These are phyloP conservation scores for Nannospalax galili DNA, from an alignment of 2,113 vertebrate genomes.

Conservation along the genomic window DNA sequence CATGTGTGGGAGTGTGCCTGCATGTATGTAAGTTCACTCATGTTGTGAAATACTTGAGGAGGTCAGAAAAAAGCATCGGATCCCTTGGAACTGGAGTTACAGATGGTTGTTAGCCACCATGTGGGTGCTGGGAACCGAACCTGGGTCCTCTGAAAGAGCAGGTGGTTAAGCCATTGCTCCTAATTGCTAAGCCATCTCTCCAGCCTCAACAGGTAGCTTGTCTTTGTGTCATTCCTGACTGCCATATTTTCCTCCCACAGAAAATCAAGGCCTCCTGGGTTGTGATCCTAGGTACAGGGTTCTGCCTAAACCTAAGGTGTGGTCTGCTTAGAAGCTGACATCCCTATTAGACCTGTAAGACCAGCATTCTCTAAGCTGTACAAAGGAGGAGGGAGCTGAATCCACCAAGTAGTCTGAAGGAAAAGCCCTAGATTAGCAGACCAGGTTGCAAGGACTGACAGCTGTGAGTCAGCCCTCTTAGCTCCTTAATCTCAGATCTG, in stretches of 20 bases:
- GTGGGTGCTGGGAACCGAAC: too few species aligned
- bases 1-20: too few species aligned
- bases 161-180: too few species aligned
- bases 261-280: neutral
- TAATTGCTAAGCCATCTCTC: too few species aligned
- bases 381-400: neutral
- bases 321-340: neutral
- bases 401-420: neutral
- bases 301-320: neutral
- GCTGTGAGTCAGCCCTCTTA: neutral
- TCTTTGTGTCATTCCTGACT: neutral
- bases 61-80: too few species aligned
- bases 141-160: too few species aligned
- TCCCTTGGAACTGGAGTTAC: too few species aligned
- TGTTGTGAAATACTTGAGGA: too few species aligned
- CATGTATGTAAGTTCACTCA: too few species aligned
- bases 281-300: neutral
- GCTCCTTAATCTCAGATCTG: neutral
- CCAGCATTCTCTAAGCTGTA: neutral
- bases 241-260: neutral
- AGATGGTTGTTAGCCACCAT: too few species aligned
- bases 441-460: too few species aligned
- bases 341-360: neutral
- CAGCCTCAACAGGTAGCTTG: neutral
- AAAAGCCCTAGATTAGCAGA: neutral